Conservation (phyloP, 1,140 invertebrate genomes). For the Megalopta genalis region DNA sequence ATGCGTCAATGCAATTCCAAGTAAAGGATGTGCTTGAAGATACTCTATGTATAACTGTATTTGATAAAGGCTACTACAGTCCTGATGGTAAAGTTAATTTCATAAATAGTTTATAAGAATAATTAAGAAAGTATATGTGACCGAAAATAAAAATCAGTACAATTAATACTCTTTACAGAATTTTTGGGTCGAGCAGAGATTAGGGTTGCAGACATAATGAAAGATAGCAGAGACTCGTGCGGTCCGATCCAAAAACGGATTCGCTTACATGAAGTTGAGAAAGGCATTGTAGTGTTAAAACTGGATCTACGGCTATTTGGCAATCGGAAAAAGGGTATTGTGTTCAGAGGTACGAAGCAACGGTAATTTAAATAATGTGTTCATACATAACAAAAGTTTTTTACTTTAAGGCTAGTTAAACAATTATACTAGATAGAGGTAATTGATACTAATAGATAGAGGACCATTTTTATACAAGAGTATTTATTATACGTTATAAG, state of each 20-base stretch:
- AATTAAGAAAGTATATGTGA: neutral
- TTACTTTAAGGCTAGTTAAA: slow-evolving; percentile 1
- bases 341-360: neutral
- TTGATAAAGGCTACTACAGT: slow-evolving; percentile 88
- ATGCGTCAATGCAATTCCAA: slow-evolving; percentile 91
- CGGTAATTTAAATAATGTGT: too few species aligned
- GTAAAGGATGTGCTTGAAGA: slow-evolving; percentile 88
- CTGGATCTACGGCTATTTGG: slow-evolving; percentile 87
- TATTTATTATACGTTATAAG: slow-evolving; percentile 30
- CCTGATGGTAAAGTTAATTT: slow-evolving; percentile 85
- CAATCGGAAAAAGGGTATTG: slow-evolving; percentile 43
- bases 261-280: slow-evolving; percentile 86
- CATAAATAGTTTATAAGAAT: neutral
- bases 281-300: slow-evolving; percentile 87
- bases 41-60: slow-evolving; percentile 89
- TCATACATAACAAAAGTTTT: neutral
- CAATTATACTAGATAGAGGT: neutral
- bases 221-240: slow-evolving; percentile 82
- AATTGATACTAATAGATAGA: neutral
- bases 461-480: slow-evolving; percentile 13
- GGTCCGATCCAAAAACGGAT: slow-evolving; percentile 87
- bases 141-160: neutral
- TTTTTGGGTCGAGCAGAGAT: slow-evolving; percentile 90
- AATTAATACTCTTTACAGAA: slow-evolving; percentile 79
- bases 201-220: slow-evolving; percentile 84